Evolutionary conservation across 2,113 vertebrate genomes (phyloP).

Genomic region (Strigops habroptila): DNA sequence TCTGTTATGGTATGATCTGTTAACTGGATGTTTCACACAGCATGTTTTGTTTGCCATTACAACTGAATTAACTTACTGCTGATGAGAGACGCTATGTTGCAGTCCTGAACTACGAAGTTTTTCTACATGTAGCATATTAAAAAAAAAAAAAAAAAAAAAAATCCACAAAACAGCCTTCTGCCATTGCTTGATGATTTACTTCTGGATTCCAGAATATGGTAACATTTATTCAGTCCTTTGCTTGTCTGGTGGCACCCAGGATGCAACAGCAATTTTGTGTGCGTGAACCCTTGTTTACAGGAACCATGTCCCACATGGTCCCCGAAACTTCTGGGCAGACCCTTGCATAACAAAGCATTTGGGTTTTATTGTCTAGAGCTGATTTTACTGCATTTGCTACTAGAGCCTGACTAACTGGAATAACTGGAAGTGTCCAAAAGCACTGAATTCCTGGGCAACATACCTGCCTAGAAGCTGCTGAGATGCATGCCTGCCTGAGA

Average conservation of each 20-base stretch:
- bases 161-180: not conserved
- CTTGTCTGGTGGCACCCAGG: not conserved
- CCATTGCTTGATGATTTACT: not conserved
- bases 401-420: not conserved
- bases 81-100: not conserved
- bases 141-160: not conserved
- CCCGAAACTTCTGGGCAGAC: not conserved
- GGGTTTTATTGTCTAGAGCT: not conserved
- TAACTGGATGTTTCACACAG: not conserved
- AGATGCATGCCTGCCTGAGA: not conserved
- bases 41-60: not conserved
- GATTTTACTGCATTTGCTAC: not conserved
- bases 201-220: not conserved
- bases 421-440: not conserved
- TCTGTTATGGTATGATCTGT: not conserved
- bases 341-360: not conserved
- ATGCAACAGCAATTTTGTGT: not conserved
- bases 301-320: not conserved
- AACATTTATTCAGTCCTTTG: not conserved
- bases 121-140: not conserved
- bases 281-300: not conserved
- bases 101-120: not conserved
- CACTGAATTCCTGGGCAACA: not conserved
- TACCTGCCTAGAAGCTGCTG: not conserved
- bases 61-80: not conserved